Evolutionary conservation across 2,797 vertebrate genomes (phyloP).

Genomic region (Pseudomugil gertrudae): DNA sequence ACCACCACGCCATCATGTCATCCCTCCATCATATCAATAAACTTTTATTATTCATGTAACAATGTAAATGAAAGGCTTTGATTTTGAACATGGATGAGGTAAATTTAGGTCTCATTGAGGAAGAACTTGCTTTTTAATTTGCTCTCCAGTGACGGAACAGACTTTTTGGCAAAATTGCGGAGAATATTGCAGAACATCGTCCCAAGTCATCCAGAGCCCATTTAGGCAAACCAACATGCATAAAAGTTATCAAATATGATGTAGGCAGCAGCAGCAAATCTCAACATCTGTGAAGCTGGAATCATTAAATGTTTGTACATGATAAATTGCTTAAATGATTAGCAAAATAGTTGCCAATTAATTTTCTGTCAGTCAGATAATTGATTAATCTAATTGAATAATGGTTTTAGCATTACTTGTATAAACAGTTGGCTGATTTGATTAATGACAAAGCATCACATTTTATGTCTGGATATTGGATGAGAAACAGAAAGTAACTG

Average conservation of each 20-base stretch:
- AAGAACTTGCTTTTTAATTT: not conserved
- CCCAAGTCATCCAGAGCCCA: not conserved
- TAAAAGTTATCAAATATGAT: not conserved
- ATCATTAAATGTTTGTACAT: not conserved
- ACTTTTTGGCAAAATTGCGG: not conserved
- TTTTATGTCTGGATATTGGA: not conserved
- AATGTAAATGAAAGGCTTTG: not conserved
- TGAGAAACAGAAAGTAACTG: not conserved
- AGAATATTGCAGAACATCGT: not conserved
- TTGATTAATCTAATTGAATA: constrained; percentile 12
- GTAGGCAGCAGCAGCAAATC: not conserved
- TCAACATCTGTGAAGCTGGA: constrained; percentile 5
- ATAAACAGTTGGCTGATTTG: constrained; percentile 2
- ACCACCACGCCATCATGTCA: too few relatives aligned
- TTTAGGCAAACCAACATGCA: not conserved
- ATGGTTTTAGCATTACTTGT: not conserved
- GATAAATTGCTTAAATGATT: not conserved
- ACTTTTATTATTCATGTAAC: not conserved
- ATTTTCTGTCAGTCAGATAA: constrained; percentile 14
- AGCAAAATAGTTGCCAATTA: constrained; percentile 11
- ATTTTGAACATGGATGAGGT: not conserved
- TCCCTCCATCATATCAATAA: too few relatives aligned
- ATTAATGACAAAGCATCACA: not conserved
- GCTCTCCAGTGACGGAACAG: not conserved
- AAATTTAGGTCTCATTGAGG: not conserved